These are phyloP conservation scores for Diabrotica undecimpunctata DNA, from an alignment of 1,140 invertebrate species.

Conservation along the genomic window DNA sequence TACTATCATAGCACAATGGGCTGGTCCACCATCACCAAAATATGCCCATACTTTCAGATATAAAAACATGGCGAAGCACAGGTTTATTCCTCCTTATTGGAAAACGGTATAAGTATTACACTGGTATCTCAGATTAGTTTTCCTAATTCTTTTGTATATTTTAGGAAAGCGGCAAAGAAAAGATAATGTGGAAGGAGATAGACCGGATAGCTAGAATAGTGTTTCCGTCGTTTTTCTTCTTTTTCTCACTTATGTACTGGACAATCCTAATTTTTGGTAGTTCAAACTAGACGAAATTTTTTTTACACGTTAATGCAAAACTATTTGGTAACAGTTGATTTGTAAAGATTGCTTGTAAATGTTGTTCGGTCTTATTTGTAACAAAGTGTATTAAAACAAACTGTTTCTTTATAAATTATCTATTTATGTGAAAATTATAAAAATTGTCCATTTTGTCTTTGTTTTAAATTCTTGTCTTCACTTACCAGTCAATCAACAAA, in stretches of 20 bases:
- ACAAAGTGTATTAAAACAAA: no score
- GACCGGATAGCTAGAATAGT: slow-evolving; percentile 65
- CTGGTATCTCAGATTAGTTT: neutral
- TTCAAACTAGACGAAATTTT: neutral
- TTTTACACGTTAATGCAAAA: no score
- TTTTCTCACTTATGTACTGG: slow-evolving; percentile 74
- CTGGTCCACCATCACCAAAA: slow-evolving; percentile 12
- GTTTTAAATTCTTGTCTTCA: no score
- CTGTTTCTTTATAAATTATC: no score
- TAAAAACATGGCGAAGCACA: slow-evolving; percentile 8
- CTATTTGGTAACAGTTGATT: no score
- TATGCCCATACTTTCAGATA: slow-evolving; percentile 7
- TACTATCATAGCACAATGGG: slow-evolving; percentile 31
- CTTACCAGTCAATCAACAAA: no score
- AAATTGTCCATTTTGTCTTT: no score
- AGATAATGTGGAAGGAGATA: slow-evolving; percentile 65
- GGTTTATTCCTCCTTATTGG: slow-evolving; percentile 32
- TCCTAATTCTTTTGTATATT: slow-evolving; percentile 27
- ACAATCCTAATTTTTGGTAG: slow-evolving; percentile 66
- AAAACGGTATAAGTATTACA: slow-evolving; percentile 30
- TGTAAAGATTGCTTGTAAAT: no score
- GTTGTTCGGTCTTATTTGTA: no score
- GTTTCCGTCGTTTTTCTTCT: slow-evolving; percentile 69
- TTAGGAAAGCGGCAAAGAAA: slow-evolving; percentile 58
- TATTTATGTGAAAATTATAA: no score